Conservation (phyloP, 1,140 invertebrate species). For the Sitodiplosis mosellana region DNA sequence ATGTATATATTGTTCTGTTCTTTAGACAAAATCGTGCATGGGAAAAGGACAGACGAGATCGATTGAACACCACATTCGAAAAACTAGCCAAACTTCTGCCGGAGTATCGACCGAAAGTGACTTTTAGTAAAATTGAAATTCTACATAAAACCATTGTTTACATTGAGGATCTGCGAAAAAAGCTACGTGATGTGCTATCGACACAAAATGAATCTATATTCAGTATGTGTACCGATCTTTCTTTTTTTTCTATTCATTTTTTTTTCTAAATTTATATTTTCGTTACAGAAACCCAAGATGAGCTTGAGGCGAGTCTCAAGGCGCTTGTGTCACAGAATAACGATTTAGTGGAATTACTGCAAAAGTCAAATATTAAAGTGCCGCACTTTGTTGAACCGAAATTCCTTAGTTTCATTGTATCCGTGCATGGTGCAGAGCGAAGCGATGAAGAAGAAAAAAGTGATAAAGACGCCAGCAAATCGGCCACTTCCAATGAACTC, state of each 20-base stretch:
- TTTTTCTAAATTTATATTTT: no score
- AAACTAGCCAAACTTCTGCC: constrained; percentile 27
- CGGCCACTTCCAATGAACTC: background rate
- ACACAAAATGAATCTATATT: constrained; percentile 5
- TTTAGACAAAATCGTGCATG: constrained; percentile 24
- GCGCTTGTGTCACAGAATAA: constrained; percentile 26
- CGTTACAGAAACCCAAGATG: background rate
- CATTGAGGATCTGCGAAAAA: constrained; percentile 26
- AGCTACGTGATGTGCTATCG: constrained; percentile 19
- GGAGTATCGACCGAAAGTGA: constrained; percentile 26
- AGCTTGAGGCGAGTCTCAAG: constrained; percentile 24
- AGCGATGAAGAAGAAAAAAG: background rate
- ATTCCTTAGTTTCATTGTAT: background rate
- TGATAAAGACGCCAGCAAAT: background rate
- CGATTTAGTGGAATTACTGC: constrained; percentile 25
- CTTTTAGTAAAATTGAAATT: constrained; percentile 27
- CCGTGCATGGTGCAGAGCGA: background rate
- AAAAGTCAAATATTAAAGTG: constrained; percentile 24
- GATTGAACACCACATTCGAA: constrained; percentile 28
- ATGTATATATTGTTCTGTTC: no score
- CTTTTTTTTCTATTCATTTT: no score
- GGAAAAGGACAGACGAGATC: constrained; percentile 29
- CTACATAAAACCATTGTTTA: constrained; percentile 23
- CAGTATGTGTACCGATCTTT: constrained; percentile 6
- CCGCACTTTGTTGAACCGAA: constrained; percentile 10